Base-by-base conservation (phyloP, 1,140 invertebrate species). In the Paracyclopina nana region DNA sequence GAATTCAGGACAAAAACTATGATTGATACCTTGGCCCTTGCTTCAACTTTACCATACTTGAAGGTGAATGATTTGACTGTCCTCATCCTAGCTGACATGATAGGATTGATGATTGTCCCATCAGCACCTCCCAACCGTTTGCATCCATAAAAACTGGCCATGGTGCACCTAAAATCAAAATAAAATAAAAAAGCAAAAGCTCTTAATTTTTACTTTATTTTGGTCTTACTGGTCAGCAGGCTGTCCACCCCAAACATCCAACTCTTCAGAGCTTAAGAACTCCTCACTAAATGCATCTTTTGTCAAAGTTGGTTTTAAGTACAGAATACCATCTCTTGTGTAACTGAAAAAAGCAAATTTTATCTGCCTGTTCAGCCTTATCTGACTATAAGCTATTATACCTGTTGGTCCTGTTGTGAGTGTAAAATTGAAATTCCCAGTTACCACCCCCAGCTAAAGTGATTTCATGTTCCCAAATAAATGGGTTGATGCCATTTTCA, bases 341-440 rank as follows among this genome's bases (percentile, higher is more conserved):
- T n/a, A n/a, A n/a, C n/a, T n/a, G n/a, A n/a, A n/a, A 28, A 16
- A 38, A 69, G 69, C 3, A 76, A 63, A 60, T 76, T 78, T 6
- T 65, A 62, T 12, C 65, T 48, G 25, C 46, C 46, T 27, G 16
- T 48, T 27, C 3, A 48, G 24, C 42, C 24, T 18, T 2, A 44
- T 2, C 18, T 18, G 24, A n/a, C n/a, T n/a, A n/a, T n/a, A n/a
- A n/a, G n/a, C n/a, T n/a, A n/a, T n/a, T n/a, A n/a, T n/a, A n/a
- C n/a, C n/a, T n/a, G n/a, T n/a, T n/a, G n/a, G n/a, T n/a, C n/a
- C n/a, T n/a, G n/a, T n/a, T n/a, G n/a, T n/a, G n/a, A n/a, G n/a
- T n/a, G n/a, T n/a, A n/a, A 12, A 75, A 63, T 53, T 78, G 74
- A 61, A 81, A 82, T 54, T 80, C 77, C 74, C 74, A 75, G 60